Conservation (phyloP, 2,888 invertebrate genomes). For the Alloplasta piceator region DNA sequence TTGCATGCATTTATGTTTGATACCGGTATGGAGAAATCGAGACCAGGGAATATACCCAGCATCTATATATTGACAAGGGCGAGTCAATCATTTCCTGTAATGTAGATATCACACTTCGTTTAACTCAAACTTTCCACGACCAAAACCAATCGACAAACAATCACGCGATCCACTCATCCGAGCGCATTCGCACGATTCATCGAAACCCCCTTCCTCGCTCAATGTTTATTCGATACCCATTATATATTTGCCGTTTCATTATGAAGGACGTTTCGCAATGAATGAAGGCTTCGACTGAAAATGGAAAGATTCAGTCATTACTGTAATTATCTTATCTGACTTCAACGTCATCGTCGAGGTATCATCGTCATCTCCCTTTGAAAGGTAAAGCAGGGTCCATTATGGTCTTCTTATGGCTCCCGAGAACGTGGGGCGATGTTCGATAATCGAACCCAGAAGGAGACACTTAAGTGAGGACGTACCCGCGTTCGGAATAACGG, state of each 20-base stretch:
- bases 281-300: not conserved
- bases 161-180: constrained; percentile 22
- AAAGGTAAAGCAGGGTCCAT: too few relatives aligned
- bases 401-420: not conserved
- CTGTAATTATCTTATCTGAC: too few relatives aligned
- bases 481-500: not conserved
- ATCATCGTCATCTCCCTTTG: too few relatives aligned
- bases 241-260: not conserved
- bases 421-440: not conserved
- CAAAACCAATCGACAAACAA: constrained; percentile 19
- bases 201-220: not conserved
- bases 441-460: constrained; percentile 19
- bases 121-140: constrained; percentile 2
- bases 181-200: not conserved
- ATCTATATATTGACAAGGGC: not conserved
- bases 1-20: not conserved
- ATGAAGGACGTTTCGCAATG: not conserved
- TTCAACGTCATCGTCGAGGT: too few relatives aligned
- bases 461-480: not conserved
- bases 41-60: not conserved
- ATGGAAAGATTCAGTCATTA: not conserved
- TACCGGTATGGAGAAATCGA: constrained; percentile 8
- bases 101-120: constrained; percentile 27
- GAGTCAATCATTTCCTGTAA: constrained; percentile 11
- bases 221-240: not conserved